Evolutionary conservation across 2,888 invertebrate species (phyloP).

Genomic region (Crossocerus cetratus): DNA sequence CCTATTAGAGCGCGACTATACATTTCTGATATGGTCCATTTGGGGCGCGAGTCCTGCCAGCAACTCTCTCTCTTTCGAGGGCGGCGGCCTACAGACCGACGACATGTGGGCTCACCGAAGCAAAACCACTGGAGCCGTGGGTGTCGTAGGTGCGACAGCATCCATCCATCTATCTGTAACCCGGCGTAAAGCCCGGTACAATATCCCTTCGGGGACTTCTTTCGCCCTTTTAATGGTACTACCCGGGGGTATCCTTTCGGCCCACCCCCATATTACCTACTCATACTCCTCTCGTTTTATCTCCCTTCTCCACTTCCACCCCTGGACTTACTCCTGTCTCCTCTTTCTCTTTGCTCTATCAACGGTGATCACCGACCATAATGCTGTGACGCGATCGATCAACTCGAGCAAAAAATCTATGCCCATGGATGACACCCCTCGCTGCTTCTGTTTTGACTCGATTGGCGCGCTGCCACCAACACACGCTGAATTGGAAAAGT

Average conservation of each 20-base stretch:
- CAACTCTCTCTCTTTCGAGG: conserved; percentile 38
- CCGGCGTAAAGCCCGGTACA: conserved; percentile 61
- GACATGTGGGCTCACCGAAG: conserved; percentile 76
- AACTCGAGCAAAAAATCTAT: conserved; percentile 41
- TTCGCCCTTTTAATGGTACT: conserved; percentile 72
- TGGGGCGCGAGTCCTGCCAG: conserved; percentile 65
- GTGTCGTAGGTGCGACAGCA: conserved; percentile 64
- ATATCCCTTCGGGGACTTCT: conserved; percentile 75
- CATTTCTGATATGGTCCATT: conserved; percentile 68
- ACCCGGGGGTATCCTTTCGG: conserved; percentile 63
- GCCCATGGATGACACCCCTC: conserved; percentile 15
- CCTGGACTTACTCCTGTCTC: conserved; percentile 7
- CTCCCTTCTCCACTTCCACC: conserved; percentile 4
- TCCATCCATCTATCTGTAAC: conserved; percentile 67
- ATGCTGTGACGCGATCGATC: conserved; percentile 65
- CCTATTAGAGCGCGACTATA: conserved; percentile 68
- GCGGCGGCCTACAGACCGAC: conserved; percentile 44
- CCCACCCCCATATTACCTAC: conserved; percentile 31
- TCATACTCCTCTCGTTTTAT: conserved; percentile 28
- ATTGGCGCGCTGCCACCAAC: background rate
- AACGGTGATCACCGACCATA: conserved; percentile 55
- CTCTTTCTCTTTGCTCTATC: conserved; percentile 11
- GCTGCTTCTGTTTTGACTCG: conserved; percentile 29
- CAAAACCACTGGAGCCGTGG: conserved; percentile 70
- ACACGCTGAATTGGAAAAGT: no score